Percentiles rank a stretch among this genome's conserved stretches.
Evolutionary conservation across 2,888 invertebrate genomes (phyloP).

Genomic region (Spilosoma lubricipeda): DNA sequence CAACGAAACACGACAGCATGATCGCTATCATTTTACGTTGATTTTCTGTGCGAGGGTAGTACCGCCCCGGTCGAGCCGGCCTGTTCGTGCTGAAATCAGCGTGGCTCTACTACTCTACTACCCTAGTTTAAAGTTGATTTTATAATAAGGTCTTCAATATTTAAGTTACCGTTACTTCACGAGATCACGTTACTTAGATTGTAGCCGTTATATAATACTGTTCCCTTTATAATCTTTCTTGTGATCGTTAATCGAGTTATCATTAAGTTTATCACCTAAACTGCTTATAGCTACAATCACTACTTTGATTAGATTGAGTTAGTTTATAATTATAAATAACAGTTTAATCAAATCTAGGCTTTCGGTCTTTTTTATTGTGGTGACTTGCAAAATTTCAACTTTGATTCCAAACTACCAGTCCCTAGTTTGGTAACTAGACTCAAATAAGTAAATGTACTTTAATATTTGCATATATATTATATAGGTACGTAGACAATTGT

Average conservation of each 20-base stretch:
- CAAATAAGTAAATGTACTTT: not conserved
- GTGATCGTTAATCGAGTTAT: not conserved
- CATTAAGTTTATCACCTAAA: not conserved
- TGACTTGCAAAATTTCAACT: not conserved
- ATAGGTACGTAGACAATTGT: no score
- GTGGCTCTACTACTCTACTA: no score
- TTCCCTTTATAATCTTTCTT: slow-evolving; percentile 7
- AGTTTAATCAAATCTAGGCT: not conserved
- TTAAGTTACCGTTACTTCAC: slow-evolving; percentile 4
- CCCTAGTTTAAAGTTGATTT: no score
- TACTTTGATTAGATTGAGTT: not conserved
- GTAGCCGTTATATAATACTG: not conserved
- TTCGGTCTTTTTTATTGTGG: not conserved
- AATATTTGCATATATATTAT: not conserved
- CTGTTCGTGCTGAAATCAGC: no score
- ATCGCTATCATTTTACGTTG: no score
- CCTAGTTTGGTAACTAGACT: not conserved
- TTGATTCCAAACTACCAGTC: not conserved
- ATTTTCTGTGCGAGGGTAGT: no score
- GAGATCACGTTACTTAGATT: slow-evolving; percentile 10
- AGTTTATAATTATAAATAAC: no score
- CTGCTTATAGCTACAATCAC: not conserved
- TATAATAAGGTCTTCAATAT: not conserved
- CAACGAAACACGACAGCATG: no score
- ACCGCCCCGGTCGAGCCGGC: no score